A percentile compares a stretch with the other conserved stretches of the same genome.
These are phyloP conservation scores for Tachuris rubrigastra DNA, from an alignment of 2,113 vertebrate species.

Conservation along the genomic window DNA sequence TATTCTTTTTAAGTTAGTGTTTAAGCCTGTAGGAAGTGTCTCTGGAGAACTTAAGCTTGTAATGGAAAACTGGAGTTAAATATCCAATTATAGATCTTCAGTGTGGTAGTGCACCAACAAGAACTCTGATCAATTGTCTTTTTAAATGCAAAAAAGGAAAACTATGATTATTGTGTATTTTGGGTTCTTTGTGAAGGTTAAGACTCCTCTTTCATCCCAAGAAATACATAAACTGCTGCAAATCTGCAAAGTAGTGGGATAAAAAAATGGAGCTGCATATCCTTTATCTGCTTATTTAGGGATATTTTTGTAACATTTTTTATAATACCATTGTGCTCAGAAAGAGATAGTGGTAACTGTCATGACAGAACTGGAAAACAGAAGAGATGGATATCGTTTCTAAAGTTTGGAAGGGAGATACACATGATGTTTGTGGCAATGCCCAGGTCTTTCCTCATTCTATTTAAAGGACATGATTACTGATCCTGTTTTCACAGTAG, in stretches of 20 bases:
- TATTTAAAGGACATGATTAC: conserved; percentile 45
- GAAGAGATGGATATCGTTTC: background rate
- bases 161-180: background rate
- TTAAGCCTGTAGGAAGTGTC: background rate
- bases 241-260: background rate
- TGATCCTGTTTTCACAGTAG: conserved; percentile 9
- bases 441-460: background rate
- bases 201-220: background rate
- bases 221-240: background rate
- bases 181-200: background rate
- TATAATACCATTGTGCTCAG: background rate
- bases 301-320: background rate
- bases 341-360: background rate
- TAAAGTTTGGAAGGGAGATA: background rate
- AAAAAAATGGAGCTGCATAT: background rate
- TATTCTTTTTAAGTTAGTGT: background rate
- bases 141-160: background rate
- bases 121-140: background rate
- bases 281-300: background rate
- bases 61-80: background rate
- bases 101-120: background rate
- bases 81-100: background rate
- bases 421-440: background rate
- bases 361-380: background rate
- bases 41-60: background rate